These are phyloP conservation scores for Anguilla obscura DNA, from an alignment of 2,797 vertebrate genomes.

Conservation along the genomic window DNA sequence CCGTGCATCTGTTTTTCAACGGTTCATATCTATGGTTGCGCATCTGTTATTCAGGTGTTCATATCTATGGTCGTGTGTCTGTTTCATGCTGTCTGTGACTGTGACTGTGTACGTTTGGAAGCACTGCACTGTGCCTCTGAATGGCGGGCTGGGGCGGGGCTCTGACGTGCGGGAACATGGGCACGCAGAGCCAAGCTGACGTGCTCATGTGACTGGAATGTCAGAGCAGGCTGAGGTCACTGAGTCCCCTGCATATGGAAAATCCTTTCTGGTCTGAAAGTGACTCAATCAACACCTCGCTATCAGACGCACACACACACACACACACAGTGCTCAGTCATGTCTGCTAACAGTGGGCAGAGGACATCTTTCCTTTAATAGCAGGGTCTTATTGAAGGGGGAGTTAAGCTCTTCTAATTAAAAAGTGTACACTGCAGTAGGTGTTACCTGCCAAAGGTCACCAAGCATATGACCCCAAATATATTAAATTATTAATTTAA, in stretches of 20 bases:
- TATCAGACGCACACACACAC: conserved; percentile 1
- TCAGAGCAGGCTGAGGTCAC: conserved; percentile 60
- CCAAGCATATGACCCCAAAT: not conserved
- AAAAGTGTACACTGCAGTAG: not conserved
- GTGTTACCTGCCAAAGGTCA: not conserved
- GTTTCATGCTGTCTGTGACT: not conserved
- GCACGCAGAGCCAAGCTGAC: not conserved
- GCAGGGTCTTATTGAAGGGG: not conserved
- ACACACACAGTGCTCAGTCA: not conserved
- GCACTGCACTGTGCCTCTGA: conserved; percentile 21
- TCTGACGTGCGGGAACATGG: conserved; percentile 16
- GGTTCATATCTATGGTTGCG: not conserved
- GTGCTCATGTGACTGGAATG: conserved; percentile 57
- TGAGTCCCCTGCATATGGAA: conserved; percentile 62
- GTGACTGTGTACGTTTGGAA: not conserved
- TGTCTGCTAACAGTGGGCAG: not conserved
- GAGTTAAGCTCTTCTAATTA: not conserved
- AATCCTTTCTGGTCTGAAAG: conserved; percentile 65
- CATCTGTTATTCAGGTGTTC: conserved; percentile 13
- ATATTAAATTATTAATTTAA: not conserved
- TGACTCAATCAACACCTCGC: conserved; percentile 33
- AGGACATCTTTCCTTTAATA: not conserved
- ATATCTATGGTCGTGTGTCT: not conserved
- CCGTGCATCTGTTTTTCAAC: not conserved
- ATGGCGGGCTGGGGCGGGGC: conserved; percentile 1